Evolutionary conservation across 2,113 vertebrate species (phyloP), one percentile per base, ranked within the genome.

Genomic region (Labrus mixtus): DNA sequence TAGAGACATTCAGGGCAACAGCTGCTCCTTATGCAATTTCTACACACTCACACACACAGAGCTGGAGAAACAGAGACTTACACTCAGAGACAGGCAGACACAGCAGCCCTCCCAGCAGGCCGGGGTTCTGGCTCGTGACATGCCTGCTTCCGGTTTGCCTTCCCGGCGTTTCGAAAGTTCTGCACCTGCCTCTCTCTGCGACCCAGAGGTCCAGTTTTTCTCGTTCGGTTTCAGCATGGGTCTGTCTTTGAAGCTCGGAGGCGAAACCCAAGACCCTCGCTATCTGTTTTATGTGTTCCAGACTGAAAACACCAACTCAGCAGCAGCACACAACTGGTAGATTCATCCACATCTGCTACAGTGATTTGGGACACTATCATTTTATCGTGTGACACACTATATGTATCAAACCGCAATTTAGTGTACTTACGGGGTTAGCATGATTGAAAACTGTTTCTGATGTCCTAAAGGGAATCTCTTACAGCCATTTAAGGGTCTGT

Each of bases 361-460:
- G 73, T 55, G 61, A 91, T 93, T 74, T 83, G 68, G 81, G 79
- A 86, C 76, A 57, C 82, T 81, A 88, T 88, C 76, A 84, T 88
- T 91, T 92, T 90, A 91, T 90, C 77, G 87, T 86, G 53, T 87
- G 90, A 91, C 88, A 90, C 78, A 86, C 88, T 85, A 82, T 86
- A 92, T 91, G 89, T 86, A 91, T 90, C 88, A 87, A 85, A 83
- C 84, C 57, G 82, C 81, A 86, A 87, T 88, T 90, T 88, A 92
- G 82, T 89, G 87, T 54, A 82, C 86, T 83, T 84, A 75, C 79
- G 89, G 85, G 89, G 83, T 85, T 87, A 76, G 64, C 41, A 69
- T 85, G 87, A 88, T 88, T 90, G 87, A 91, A 91, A 88, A 86
- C 83, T 69, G 37, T 66, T 84, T 87, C 77, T 81, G 82, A 83